These are phyloP conservation scores for Agelaius tricolor DNA, from an alignment of 2,113 vertebrate genomes.

Conservation along the genomic window DNA sequence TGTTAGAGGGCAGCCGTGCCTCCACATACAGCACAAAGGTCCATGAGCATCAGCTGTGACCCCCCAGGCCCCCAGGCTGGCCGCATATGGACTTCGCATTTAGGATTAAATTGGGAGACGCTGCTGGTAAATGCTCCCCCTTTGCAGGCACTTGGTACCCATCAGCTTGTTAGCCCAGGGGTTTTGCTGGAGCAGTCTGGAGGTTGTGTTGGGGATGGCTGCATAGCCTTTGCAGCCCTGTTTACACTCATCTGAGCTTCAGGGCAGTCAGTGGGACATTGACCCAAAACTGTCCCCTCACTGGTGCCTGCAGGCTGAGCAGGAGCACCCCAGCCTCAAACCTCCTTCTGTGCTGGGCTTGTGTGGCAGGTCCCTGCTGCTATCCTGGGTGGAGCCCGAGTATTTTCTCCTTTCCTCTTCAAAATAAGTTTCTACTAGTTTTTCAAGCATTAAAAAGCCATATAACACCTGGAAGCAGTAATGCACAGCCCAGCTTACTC, in stretches of 20 bases:
- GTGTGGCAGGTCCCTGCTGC: accelerated
- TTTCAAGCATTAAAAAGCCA: background rate
- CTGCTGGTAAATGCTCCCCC: background rate
- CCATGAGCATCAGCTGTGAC: background rate
- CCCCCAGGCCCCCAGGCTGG: background rate
- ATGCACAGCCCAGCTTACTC: background rate
- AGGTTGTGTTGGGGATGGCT: background rate
- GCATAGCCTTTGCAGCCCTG: background rate
- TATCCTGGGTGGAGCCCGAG: accelerated
- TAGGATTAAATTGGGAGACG: background rate
- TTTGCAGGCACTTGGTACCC: background rate
- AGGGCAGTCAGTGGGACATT: accelerated
- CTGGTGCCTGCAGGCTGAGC: background rate
- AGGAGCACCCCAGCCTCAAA: background rate
- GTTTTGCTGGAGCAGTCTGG: background rate
- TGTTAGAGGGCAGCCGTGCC: background rate
- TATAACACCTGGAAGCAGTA: background rate
- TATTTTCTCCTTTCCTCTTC: background rate
- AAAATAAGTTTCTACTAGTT: background rate
- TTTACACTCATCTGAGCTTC: background rate
- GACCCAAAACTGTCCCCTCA: background rate
- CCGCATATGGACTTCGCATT: background rate
- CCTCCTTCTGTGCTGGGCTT: background rate
- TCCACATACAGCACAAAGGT: background rate
- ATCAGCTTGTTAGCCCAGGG: accelerated